A percentile compares a stretch with the other conserved stretches of the same genome.
Evolutionary conservation across 2,888 invertebrate genomes (phyloP).

Genomic region (Lacanobia wlatinum): DNA sequence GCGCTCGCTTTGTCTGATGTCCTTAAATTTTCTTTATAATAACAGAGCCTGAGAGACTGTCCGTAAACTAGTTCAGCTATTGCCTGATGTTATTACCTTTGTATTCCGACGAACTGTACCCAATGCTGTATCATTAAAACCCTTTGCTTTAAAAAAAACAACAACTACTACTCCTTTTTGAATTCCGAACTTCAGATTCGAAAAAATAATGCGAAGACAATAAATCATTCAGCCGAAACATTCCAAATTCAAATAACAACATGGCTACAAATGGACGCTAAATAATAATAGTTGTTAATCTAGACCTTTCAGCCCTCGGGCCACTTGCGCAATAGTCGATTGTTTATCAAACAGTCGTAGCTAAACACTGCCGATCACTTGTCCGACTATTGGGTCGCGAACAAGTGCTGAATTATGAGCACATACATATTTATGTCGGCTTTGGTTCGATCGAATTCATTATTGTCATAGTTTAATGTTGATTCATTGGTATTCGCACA

Average conservation of each 20-base stretch:
- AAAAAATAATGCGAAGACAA: background rate
- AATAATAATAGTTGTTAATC: constrained; percentile 65
- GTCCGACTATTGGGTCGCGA: constrained; percentile 65
- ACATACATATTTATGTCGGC: constrained; percentile 52
- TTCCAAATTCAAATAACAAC: constrained; percentile 35
- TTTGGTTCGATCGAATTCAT: constrained; percentile 38
- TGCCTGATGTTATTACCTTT: constrained; percentile 35
- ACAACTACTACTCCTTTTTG: background rate
- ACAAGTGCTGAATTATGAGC: constrained; percentile 65
- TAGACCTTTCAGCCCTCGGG: constrained; percentile 71
- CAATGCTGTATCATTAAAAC: constrained; percentile 20
- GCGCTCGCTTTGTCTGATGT: constrained; percentile 82
- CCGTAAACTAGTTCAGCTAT: constrained; percentile 44
- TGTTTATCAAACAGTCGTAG: constrained; percentile 75
- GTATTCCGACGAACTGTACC: constrained; percentile 12
- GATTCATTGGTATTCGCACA: constrained; percentile 23
- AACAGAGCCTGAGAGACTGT: constrained; percentile 58
- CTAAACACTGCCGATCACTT: constrained; percentile 71
- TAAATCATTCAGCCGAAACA: constrained; percentile 17
- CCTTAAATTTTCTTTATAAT: constrained; percentile 73
- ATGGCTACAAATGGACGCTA: constrained; percentile 43
- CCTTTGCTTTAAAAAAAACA: constrained; percentile 20
- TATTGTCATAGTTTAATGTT: constrained; percentile 24
- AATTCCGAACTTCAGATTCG: constrained; percentile 15
- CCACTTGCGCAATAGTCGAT: constrained; percentile 77